A percentile compares a stretch with the other conserved stretches of the same genome.
phyloP scores from a whole-genome alignment of 92 coral and sea anemone species.

The Umimayanthus kanabou region DNA sequence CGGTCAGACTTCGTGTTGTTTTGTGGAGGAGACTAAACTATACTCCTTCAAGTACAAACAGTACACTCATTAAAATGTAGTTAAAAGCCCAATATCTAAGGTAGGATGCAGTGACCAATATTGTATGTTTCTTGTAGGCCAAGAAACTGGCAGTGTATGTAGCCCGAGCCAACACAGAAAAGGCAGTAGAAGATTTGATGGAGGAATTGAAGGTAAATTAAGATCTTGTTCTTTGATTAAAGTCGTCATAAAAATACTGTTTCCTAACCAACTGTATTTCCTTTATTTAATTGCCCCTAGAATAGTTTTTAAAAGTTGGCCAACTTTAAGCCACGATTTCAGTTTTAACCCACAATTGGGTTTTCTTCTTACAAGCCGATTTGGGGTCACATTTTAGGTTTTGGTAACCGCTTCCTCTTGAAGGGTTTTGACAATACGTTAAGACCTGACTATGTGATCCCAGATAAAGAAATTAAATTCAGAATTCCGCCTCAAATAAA shows the following conservation, averaged over 20 bases:
- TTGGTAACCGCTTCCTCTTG: not conserved
- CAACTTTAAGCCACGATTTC: not conserved
- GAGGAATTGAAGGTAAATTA: constrained; percentile 84
- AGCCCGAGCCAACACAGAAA: constrained; percentile 90
- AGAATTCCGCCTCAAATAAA: too few relatives aligned
- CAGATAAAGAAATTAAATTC: not conserved
- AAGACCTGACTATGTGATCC: not conserved
- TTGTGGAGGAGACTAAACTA: not conserved
- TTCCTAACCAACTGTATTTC: not conserved
- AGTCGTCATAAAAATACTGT: too few relatives aligned
- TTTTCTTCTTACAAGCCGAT: not conserved
- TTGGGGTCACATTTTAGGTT: not conserved
- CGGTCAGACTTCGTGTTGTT: not conserved
- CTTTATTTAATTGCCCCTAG: not conserved
- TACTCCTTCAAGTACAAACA: not conserved
- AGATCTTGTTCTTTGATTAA: not conserved
- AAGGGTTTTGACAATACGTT: not conserved
- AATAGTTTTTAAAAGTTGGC: not conserved
- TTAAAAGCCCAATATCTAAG: not conserved
- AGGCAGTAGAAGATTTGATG: constrained; percentile 88
- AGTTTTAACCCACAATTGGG: not conserved
- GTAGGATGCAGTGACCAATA: not conserved
- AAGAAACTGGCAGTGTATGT: constrained; percentile 94
- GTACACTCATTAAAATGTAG: not conserved
- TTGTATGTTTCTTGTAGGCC: constrained; percentile 59